Evolutionary conservation across 1,140 invertebrate genomes (phyloP).

Genomic region (Euwallacea similis): DNA sequence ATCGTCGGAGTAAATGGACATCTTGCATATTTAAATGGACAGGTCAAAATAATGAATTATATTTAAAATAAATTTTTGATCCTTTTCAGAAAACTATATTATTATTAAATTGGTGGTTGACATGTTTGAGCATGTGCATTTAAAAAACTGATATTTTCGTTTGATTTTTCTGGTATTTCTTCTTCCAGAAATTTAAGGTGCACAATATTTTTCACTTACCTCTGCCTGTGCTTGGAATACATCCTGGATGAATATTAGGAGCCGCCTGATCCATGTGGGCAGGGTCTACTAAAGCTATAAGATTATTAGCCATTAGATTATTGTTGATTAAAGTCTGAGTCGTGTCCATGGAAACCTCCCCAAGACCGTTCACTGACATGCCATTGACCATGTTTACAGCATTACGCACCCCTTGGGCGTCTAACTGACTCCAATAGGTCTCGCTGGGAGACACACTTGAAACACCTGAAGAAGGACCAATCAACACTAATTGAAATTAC

Average conservation of each 20-base stretch:
- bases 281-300: constrained; percentile 52
- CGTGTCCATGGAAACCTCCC: constrained; percentile 72
- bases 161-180: too few relatives aligned
- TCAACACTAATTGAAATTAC: background rate
- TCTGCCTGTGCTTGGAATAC: constrained; percentile 65
- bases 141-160: too few relatives aligned
- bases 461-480: constrained; percentile 59
- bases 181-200: too few relatives aligned
- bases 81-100: too few relatives aligned
- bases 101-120: too few relatives aligned
- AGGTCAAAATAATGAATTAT: too few relatives aligned
- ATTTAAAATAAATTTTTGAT: too few relatives aligned
- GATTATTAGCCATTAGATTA: constrained; percentile 57
- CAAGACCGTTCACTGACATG: constrained; percentile 75
- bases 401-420: constrained; percentile 71
- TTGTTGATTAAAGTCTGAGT: constrained; percentile 59
- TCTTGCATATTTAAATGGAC: too few relatives aligned
- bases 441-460: constrained; percentile 90
- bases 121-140: too few relatives aligned
- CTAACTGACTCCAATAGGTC: constrained; percentile 84
- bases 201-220: constrained; percentile 15
- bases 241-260: constrained; percentile 66
- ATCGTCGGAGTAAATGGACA: too few relatives aligned
- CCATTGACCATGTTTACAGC: constrained; percentile 80
- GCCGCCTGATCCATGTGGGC: constrained; percentile 56